Base-by-base conservation (phyloP, 2,797 vertebrate genomes). In the Tenualosa ilisha region DNA sequence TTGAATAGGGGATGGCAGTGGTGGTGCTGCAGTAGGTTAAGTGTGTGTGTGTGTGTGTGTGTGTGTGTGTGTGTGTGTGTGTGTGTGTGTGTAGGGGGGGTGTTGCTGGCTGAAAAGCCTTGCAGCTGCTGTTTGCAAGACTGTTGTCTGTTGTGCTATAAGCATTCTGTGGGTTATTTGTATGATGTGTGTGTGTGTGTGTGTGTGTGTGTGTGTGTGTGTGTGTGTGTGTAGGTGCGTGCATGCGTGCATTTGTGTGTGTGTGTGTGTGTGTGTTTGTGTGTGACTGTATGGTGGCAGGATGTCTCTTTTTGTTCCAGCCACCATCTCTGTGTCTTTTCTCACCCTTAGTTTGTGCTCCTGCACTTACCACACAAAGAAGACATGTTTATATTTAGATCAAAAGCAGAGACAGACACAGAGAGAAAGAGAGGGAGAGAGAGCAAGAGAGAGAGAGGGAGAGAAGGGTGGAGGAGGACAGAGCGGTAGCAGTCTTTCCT, bases 381-480 rank as follows among this genome's bases (percentile, higher is more conserved):
- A 46, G 72, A 22, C 37, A 40, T 65, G 31, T 17, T 79, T 79
- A 79, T 79, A 46, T 79, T 79, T 79, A 79, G 72, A 79, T 79
- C 72, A 9, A 40, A 46, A 3, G 22, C 3, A 51, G 5, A 54
- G 8, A 51, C 37, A 46, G 24, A 79, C 51, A 43, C 20, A 20
- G 31, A 56, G n/a, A 26, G 15, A 46, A 20, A 61, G 31, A 9
- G 3, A 37, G 40, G 53, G 53, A 49, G 5, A 40, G 22, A 81
- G 40, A 40, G 37, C 37, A 13, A 46, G 65, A 37, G 53, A 86
- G 82, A 89, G 87, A 43, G 37, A 75, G 37, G 43, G 81, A 65
- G 85, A 26, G 46, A 46, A 20, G 15, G 6, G 15, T 24, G 53
- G 53, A 49, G 4, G 26, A 15, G 72, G 40, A 89, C 86, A 61